Base-by-base conservation (phyloP, 2,113 vertebrate genomes). In the Caloenas nicobarica region DNA sequence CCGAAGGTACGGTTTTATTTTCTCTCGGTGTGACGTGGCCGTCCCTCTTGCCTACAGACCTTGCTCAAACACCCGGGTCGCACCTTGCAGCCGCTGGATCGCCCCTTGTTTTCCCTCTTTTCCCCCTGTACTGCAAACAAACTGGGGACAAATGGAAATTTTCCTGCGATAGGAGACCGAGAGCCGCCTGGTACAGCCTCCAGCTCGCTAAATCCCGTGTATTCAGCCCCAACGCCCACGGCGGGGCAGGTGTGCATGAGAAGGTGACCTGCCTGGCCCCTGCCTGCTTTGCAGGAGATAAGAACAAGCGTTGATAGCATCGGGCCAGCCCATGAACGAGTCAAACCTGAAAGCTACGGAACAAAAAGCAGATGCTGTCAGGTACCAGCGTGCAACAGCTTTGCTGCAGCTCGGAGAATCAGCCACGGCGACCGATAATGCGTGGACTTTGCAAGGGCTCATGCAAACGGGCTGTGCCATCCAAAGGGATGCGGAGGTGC, bases 401-500 rank as follows among this genome's bases (percentile, higher is more conserved):
- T 38, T 19, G 51, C 62, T 19, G 72, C 72, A 46, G 80, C 80
- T 44, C 8, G 48, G 73, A 17, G 70, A n/a, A n/a, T n/a, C n/a
- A n/a, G n/a, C n/a, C n/a, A n/a, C n/a, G n/a, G n/a, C 9, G 7
- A 7, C 13, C 0, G 8, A 2, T 0, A 24, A 8, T 16, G 6
- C 0, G 44, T 9, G 33, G 51, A 44, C 17, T 40, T 33, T 15
- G 69, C 54, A n/a, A 33, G 46, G 48, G 21, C 38, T 56, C 0
- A 0, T 10, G 83, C 74, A 46, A n/a, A 36, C 42, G 42, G 42
- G 42, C 42, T 44, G 42, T 44, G 42, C 42, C 42, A 44, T 76
- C 57, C 34, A 14, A 23, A 10, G 29, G 61, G 82, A 25, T 13
- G 74, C 33, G 51, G 62, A 13, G 31, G 31, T 24, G 62, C 44